Evolutionary conservation across 2,113 vertebrate genomes (phyloP).

Genomic region (Vulpes ferrilata): DNA sequence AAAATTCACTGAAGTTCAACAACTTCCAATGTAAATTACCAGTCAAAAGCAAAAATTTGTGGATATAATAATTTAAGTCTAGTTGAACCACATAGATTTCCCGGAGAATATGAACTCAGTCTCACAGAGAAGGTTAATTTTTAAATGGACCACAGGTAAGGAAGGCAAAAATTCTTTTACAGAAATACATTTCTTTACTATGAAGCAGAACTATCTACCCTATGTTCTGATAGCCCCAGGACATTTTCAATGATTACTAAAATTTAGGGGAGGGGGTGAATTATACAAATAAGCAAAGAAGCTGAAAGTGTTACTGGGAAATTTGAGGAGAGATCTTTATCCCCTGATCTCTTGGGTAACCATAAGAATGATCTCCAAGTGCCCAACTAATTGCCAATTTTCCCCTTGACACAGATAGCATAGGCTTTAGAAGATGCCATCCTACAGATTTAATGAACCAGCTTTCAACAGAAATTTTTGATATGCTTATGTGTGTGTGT

Average conservation of each 20-base stretch:
- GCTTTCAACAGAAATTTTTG: background rate
- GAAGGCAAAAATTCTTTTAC: background rate
- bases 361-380: background rate
- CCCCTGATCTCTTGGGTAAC: background rate
- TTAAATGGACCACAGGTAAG: background rate
- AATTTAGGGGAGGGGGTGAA: background rate
- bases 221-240: background rate
- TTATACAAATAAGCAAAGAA: background rate
- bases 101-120: background rate
- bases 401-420: background rate
- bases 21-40: background rate
- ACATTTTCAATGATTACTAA: background rate
- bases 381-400: background rate
- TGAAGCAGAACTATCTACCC: background rate
- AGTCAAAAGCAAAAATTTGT: slow-evolving; percentile 28
- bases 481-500: background rate
- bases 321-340: background rate
- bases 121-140: background rate
- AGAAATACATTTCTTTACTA: slow-evolving; percentile 8
- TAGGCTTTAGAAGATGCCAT: background rate
- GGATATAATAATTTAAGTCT: background rate
- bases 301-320: slow-evolving; percentile 31
- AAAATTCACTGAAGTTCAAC: slow-evolving; percentile 40
- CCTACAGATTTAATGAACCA: background rate
- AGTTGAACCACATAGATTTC: slow-evolving; percentile 29